Evolutionary conservation across 2,888 invertebrate species (phyloP).

Genomic region (Branchellion lobata): DNA sequence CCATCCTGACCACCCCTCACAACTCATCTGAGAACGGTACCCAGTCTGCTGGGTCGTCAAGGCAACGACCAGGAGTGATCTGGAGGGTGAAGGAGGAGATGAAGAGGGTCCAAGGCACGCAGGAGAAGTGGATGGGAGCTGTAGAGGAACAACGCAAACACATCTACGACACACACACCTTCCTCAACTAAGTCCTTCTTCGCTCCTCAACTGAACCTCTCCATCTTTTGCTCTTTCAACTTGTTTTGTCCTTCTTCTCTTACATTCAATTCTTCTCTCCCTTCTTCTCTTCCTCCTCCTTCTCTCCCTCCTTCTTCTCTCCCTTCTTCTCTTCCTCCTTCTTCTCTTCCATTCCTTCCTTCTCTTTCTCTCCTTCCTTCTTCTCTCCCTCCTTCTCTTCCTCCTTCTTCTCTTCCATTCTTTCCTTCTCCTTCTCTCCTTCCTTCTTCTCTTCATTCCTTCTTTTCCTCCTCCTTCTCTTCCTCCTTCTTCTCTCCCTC

Average conservation of each 20-base stretch:
- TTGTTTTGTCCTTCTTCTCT: conserved; percentile 58
- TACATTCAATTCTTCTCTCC: conserved; percentile 58
- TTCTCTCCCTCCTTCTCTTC: conserved; percentile 59
- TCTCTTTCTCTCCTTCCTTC: conserved; percentile 58
- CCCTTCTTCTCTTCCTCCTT: conserved; percentile 56
- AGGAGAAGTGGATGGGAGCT: conserved; percentile 69
- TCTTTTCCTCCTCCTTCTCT: too few relatives aligned
- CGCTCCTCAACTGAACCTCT: conserved; percentile 53
- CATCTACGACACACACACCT: conserved; percentile 94
- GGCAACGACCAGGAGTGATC: conserved; percentile 43
- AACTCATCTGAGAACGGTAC: too few relatives aligned
- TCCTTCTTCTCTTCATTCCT: too few relatives aligned
- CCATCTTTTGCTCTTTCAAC: conserved; percentile 55
- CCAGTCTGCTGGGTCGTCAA: not conserved
- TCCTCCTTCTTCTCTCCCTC: too few relatives aligned
- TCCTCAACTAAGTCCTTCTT: conserved; percentile 77
- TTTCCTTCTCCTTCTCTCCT: too few relatives aligned
- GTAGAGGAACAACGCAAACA: conserved; percentile 91
- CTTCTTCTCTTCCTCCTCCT: too few relatives aligned
- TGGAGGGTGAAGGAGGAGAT: conserved; percentile 43
- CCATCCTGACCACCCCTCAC: not conserved
- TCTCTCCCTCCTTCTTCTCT: too few relatives aligned
- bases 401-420: too few relatives aligned
- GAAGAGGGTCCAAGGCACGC: conserved; percentile 50
- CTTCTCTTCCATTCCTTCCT: conserved; percentile 54